Evolutionary conservation across 2,888 invertebrate species (phyloP).

Genomic region (Tipula helvola): DNA sequence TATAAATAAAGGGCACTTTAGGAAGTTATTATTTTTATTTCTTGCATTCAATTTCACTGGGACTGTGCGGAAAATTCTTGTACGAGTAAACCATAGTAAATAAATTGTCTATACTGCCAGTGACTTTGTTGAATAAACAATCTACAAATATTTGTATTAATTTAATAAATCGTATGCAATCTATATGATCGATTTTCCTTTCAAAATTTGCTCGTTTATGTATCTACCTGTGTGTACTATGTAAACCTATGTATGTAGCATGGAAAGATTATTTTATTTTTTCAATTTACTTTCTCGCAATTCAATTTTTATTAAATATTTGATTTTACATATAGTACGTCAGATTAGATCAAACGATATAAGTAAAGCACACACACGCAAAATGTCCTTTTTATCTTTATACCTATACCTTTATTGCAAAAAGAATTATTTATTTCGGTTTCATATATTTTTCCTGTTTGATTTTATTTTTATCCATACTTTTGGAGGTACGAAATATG

Average conservation of each 20-base stretch:
- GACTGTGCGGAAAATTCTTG: neutral
- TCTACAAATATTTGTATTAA: neutral
- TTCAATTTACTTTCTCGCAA: neutral
- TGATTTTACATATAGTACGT: neutral
- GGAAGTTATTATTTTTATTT: neutral
- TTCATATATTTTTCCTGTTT: neutral
- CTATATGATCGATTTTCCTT: neutral
- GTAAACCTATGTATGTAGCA: neutral
- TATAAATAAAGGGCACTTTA: neutral
- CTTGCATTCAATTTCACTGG: neutral
- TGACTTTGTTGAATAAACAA: neutral
- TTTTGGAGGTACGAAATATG: neutral
- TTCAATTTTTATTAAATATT: neutral
- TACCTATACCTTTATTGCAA: neutral
- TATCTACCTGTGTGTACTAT: neutral
- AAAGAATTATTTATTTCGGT: neutral
- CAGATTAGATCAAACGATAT: neutral
- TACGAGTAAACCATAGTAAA: neutral
- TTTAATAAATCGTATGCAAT: neutral
- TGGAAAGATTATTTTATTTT: neutral
- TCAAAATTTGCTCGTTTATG: neutral
- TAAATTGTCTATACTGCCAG: neutral
- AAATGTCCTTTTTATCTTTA: neutral
- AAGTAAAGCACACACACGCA: neutral
- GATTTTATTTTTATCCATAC: neutral